A percentile compares a stretch with the other conserved stretches of the same genome.
phyloP scores from a whole-genome alignment of 2,888 invertebrate species.

The Scaptomyza flava region DNA sequence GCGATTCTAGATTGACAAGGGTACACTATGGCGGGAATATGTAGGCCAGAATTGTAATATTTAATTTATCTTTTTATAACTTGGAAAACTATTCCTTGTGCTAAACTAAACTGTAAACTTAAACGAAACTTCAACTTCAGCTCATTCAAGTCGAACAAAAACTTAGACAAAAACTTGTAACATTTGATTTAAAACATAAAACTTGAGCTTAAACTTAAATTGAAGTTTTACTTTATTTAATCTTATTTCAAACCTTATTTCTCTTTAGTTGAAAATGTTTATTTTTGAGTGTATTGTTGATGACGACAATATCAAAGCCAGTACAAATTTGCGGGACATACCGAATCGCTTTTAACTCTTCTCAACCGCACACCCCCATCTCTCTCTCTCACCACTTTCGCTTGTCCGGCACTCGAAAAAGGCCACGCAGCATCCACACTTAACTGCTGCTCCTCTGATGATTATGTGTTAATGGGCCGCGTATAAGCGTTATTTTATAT shows the following conservation, averaged over 20 bases:
- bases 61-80: too few relatives aligned
- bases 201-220: too few relatives aligned
- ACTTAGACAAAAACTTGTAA: too few relatives aligned
- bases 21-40: neutral
- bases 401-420: slow-evolving; percentile 9
- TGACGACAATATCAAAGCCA: slow-evolving; percentile 30
- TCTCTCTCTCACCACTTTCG: neutral
- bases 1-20: neutral
- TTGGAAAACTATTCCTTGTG: too few relatives aligned
- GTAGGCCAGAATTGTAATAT: neutral
- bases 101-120: too few relatives aligned
- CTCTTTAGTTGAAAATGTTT: too few relatives aligned
- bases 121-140: too few relatives aligned
- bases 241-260: too few relatives aligned
- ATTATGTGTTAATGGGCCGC: slow-evolving; percentile 70
- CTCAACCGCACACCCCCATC: neutral
- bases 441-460: slow-evolving; percentile 35
- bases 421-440: neutral
- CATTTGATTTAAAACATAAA: too few relatives aligned
- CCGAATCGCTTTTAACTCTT: slow-evolving; percentile 36
- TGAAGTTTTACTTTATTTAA: too few relatives aligned
- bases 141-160: too few relatives aligned
- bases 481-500: slow-evolving; percentile 62
- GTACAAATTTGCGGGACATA: slow-evolving; percentile 54
- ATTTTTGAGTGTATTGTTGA: neutral